Percentiles rank a stretch among this genome's conserved stretches.
These are phyloP conservation scores for Zaprionus vittiger DNA, from an alignment of 1,140 invertebrate genomes.

Conservation along the genomic window DNA sequence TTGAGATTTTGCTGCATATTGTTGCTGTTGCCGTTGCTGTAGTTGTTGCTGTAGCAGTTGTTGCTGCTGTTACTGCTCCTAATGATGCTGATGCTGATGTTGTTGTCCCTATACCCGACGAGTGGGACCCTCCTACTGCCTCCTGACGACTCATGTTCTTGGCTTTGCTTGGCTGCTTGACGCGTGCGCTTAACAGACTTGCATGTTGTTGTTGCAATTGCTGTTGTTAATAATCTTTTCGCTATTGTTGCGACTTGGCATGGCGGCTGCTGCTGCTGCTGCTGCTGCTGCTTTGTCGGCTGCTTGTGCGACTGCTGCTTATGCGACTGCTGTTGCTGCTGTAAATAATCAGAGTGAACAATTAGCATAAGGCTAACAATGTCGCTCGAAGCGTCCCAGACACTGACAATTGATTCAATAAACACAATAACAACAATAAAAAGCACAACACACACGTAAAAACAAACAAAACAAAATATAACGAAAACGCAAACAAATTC, in stretches of 20 bases:
- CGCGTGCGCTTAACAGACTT: conserved; percentile 43
- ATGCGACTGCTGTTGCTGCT: conserved; percentile 16
- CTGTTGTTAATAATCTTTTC: conserved; percentile 16
- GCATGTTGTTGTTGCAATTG: conserved; percentile 51
- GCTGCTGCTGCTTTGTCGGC: conserved; percentile 9
- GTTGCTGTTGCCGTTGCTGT: conserved; percentile 19
- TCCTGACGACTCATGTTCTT: conserved; percentile 69
- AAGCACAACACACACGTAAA: neutral
- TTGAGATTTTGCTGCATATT: conserved; percentile 71
- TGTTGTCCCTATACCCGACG: conserved; percentile 9
- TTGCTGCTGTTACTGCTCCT: conserved; percentile 8
- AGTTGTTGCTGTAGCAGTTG: conserved; percentile 28
- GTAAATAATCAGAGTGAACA: conserved; percentile 50
- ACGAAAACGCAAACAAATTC: conserved; percentile 31
- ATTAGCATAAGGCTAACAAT: conserved; percentile 64
- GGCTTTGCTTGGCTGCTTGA: conserved; percentile 26
- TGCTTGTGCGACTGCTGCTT: conserved; percentile 22
- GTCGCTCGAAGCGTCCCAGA: conserved; percentile 33
- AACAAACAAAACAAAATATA: conserved; percentile 7
- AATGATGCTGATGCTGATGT: neutral
- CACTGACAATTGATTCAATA: conserved; percentile 62
- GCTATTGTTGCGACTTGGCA: conserved; percentile 33
- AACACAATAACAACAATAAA: conserved; percentile 26
- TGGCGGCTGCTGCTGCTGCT: conserved; percentile 52
- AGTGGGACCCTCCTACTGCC: conserved; percentile 22